These are phyloP conservation scores for Clytia hemisphaerica DNA, from an alignment of 30 jellyfish, hydroid and myxozoan genomes.

Conservation along the genomic window DNA sequence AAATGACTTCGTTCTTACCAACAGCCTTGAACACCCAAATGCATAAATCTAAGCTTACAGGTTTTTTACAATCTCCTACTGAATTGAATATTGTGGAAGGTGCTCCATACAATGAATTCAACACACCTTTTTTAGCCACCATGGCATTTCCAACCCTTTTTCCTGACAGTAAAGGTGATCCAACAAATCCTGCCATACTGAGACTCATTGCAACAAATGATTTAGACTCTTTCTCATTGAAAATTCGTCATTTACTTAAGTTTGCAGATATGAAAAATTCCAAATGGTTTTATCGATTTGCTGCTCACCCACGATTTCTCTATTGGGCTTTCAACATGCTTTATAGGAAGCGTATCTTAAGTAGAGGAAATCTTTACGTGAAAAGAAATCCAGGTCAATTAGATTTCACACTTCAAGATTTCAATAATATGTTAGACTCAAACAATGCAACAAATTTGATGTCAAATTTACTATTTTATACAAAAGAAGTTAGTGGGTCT, in stretches of 20 bases:
- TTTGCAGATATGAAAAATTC: constrained; percentile 8
- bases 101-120: constrained; percentile 24
- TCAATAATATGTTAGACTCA: constrained; percentile 28
- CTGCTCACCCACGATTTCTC: constrained; percentile 22
- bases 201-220: background rate
- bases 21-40: too few relatives aligned
- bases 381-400: constrained; percentile 23
- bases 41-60: too few relatives aligned
- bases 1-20: too few relatives aligned
- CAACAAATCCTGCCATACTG: constrained; percentile 1
- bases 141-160: constrained; percentile 32
- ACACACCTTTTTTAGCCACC: constrained; percentile 14
- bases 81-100: background rate
- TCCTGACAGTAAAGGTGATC: constrained; percentile 34
- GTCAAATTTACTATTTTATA: constrained; percentile 28
- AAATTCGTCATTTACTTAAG: constrained; percentile 2
- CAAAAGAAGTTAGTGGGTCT: constrained; percentile 35
- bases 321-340: constrained; percentile 27
- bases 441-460: constrained; percentile 4
- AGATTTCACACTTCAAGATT: constrained; percentile 19
- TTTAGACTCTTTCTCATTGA: constrained; percentile 19
- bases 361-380: constrained; percentile 12
- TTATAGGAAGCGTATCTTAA: constrained; percentile 9
- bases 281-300: background rate
- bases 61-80: too few relatives aligned